Base-by-base conservation (phyloP, 2,797 vertebrate genomes). In the Australoheros facetus region DNA sequence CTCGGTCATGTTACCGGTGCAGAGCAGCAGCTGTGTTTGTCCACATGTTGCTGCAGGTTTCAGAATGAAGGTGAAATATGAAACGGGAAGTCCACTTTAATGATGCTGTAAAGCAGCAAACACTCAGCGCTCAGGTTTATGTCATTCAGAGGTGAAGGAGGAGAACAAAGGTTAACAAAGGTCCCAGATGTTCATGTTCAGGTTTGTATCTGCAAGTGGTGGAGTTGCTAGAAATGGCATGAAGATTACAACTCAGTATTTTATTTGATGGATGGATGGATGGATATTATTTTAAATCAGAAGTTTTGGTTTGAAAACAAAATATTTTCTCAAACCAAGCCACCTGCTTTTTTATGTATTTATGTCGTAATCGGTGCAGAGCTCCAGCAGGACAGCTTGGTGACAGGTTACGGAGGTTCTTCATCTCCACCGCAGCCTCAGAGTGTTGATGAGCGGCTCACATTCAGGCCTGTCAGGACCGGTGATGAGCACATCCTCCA, bases 51-150 rank as follows among this genome's bases (percentile, higher is more conserved):
- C 71, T 71, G 66, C 75, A 69, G 57, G 72, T 59, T 5, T 71
- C 57, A 73, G 5, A 58, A 9, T 12, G 11, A 58, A 51, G 28
- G 21, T 62, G 71, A 78, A 83, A 81, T 14, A 28, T 57, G n/a
- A 83, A 76, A 79, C 75, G 48, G 16, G 59, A 71, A 71, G 69
- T 85, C 19, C 54, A 37, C 34, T 26, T 77, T n/a, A 48, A 23
- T 26, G 21, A 56, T n/a, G 32, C 56, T 32, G 8, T n/a, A 56
- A 56, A 45, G 23, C 17, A 23, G 53, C 39, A 39, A 53, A 72
- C 28, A 6, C 0, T 51, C 64, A 1, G 26, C 19, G 16, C 42
- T 66, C 42, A 30, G 28, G 28, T 30, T 30, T 30, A 4, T 30
- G 28, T 30, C 28, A 30, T 4, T 30, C 32, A 32, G 32, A 32